Evolutionary conservation across 2,888 invertebrate species (phyloP).

Genomic region (Parnassius orleans): DNA sequence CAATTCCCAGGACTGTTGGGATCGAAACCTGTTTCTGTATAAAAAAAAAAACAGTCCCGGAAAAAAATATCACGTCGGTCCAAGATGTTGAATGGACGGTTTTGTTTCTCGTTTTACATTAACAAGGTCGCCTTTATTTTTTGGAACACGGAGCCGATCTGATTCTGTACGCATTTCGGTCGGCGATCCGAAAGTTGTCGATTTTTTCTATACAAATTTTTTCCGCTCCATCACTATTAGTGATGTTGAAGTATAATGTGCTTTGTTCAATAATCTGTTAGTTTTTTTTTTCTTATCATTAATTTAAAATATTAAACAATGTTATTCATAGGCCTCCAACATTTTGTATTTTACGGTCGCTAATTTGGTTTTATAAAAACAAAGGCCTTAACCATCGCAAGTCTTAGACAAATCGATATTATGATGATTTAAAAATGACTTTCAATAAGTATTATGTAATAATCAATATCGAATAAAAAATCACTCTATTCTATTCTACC

Average conservation of each 20-base stretch:
- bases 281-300: not conserved
- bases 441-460: too few relatives aligned
- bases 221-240: not conserved
- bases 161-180: constrained; percentile 10
- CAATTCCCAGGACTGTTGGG: constrained; percentile 56
- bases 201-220: constrained; percentile 1
- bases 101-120: constrained; percentile 54
- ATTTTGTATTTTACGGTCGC: too few relatives aligned
- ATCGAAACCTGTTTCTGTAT: constrained; percentile 58
- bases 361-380: too few relatives aligned
- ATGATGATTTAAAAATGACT: too few relatives aligned
- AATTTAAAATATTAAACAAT: too few relatives aligned
- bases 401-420: too few relatives aligned
- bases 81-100: constrained; percentile 47
- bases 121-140: constrained; percentile 49
- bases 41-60: constrained; percentile 47
- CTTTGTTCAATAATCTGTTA: not conserved
- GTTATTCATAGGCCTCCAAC: too few relatives aligned
- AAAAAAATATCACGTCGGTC: constrained; percentile 49
- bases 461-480: too few relatives aligned
- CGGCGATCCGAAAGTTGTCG: not conserved
- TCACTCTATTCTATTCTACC: too few relatives aligned
- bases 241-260: not conserved
- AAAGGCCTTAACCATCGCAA: too few relatives aligned
- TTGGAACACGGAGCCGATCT: constrained; percentile 32